Conservation (phyloP, 2,113 vertebrate species). For the Rhinolophus sinicus region DNA sequence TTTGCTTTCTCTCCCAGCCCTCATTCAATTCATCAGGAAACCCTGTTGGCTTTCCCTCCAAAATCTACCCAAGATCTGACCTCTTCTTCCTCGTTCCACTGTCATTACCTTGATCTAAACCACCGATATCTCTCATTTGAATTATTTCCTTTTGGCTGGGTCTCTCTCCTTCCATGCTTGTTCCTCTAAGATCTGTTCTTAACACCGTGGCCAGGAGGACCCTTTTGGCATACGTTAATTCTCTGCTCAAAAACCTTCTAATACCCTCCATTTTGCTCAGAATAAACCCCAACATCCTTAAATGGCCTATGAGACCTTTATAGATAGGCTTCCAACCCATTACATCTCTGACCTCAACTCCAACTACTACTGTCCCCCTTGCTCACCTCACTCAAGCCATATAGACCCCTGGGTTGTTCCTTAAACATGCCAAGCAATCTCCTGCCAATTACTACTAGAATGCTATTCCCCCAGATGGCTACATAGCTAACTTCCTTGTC, state of each 20-base stretch:
- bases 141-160: background rate
- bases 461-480: background rate
- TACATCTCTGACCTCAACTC: background rate
- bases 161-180: background rate
- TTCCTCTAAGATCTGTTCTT: background rate
- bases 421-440: background rate
- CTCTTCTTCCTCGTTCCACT: background rate
- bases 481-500: background rate
- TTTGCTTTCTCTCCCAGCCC: background rate
- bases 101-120: background rate
- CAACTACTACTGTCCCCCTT: background rate
- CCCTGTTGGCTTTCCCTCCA: background rate
- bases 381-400: background rate
- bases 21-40: background rate
- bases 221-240: background rate
- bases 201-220: background rate
- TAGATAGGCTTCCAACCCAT: background rate
- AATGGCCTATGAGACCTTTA: background rate
- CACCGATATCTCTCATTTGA: background rate
- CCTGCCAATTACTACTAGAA: background rate
- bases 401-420: background rate
- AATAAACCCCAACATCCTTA: constrained; percentile 13
- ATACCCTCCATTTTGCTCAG: background rate
- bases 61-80: background rate
- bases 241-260: background rate